Evolutionary conservation across 2,113 vertebrate genomes (phyloP).

Genomic region (Echinops telfairi): DNA sequence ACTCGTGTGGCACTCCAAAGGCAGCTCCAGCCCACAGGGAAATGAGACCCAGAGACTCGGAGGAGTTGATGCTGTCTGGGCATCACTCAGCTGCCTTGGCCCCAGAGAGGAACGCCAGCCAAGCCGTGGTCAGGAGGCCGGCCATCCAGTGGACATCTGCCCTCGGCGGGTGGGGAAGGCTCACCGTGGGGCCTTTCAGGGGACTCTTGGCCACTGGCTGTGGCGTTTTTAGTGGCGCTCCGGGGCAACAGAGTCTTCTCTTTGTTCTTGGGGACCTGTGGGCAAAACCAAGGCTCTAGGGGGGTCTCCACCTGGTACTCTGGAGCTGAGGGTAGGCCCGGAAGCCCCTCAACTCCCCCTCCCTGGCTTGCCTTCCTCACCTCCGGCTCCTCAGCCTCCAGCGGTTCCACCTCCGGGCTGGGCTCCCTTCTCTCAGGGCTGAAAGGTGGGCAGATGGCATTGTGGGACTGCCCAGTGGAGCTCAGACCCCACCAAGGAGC

Average conservation of each 20-base stretch:
- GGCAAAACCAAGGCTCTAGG: constrained; percentile 40
- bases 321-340: background rate
- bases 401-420: background rate
- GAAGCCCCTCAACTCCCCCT: accelerated
- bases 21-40: background rate
- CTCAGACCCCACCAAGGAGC: background rate
- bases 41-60: no score
- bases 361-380: constrained; percentile 6
- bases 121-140: no score
- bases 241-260: constrained; percentile 46
- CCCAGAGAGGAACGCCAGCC: no score
- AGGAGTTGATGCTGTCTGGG: background rate
- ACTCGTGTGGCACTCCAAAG: accelerated
- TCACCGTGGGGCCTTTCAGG: constrained; percentile 19
- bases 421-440: constrained; percentile 56
- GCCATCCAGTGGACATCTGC: no score
- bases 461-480: background rate
- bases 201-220: background rate
- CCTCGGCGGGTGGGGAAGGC: background rate
- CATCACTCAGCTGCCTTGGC: background rate
- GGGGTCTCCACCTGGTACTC: background rate
- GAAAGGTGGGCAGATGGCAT: constrained; percentile 51
- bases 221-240: background rate
- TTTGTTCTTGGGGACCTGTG: constrained; percentile 62
- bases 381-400: background rate